Evolutionary conservation across 1,140 invertebrate genomes (phyloP), one percentile per base, ranked within the genome.

Genomic region (Drosophila bocqueti): DNA sequence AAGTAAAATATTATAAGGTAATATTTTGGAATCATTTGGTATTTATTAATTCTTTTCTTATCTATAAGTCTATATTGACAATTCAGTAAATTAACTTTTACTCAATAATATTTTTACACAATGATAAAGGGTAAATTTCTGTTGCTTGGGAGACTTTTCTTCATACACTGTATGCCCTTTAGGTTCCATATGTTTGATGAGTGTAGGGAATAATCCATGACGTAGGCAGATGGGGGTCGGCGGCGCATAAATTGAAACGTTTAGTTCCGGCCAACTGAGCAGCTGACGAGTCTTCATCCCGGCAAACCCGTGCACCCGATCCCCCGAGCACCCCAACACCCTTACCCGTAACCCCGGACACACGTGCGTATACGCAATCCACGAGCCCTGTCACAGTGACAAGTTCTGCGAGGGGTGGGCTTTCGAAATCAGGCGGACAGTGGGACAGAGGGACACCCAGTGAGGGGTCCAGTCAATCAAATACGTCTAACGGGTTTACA

Each of bases 231-330:
- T 59, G 40, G 38, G 52, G 52, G 36, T 50, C 60, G 75, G 29
- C 50, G 62, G 66, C 47, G 81, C 73, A 89, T 89, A 89, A 83
- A 87, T 87, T 87, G 77, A 89, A 83, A 74, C 84, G 81, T 87
- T 87, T 89, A 87, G 84, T 83, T 87, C 75, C 81, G 84, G 72
- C 80, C 72, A 87, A 89, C 77, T 89, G 84, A 80, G 42, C 83
- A 82, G 61, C 74, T 79, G 64, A 83, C 64, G 69, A 36, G 40
- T 55, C 13, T 55, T 24, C 52, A 55, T 55, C 34, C 34, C 34
- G 52, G 18, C 31, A 38, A 63, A 55, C 38, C 62, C 55, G 49
- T 11, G 31, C 50, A 26, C 38, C 40, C 47, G 1, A 50, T 40
- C 49, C 50, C 8, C 31, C 29, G 5, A 29, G 8, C 31, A n/a